Conservation (phyloP, 2,888 invertebrate species). For the Drosophila siamana region DNA sequence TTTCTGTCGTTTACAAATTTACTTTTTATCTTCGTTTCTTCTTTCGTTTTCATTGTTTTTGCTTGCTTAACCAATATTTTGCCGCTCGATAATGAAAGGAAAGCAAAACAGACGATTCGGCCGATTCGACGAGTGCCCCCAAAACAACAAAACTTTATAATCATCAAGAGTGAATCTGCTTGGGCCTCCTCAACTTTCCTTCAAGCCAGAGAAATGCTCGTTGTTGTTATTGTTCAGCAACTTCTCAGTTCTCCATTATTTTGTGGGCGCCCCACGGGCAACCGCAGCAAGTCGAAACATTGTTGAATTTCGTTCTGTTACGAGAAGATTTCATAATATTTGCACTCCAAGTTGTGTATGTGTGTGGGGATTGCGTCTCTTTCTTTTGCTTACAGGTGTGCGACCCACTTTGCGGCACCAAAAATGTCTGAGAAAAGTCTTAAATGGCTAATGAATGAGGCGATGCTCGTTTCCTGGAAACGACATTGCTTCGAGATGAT, state of each 20-base stretch:
- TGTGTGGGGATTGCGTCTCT: constrained; percentile 35
- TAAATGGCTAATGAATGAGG: constrained; percentile 66
- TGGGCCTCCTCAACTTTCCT: constrained; percentile 36
- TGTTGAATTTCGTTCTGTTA: constrained; percentile 62
- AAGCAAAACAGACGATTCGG: constrained; percentile 66
- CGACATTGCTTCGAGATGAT: constrained; percentile 44
- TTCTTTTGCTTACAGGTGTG: constrained; percentile 65
- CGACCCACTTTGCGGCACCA: constrained; percentile 62
- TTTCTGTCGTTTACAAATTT: constrained; percentile 45
- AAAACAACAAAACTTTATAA: constrained; percentile 75
- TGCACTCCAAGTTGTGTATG: constrained; percentile 41
- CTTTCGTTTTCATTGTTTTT: constrained; percentile 78
- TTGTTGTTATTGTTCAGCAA: constrained; percentile 24
- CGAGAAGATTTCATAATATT: constrained; percentile 76
- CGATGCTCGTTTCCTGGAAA: constrained; percentile 63
- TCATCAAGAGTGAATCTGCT: constrained; percentile 80
- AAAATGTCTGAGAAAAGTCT: constrained; percentile 68
- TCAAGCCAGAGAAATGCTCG: constrained; percentile 60
- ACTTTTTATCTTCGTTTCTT: constrained; percentile 55
- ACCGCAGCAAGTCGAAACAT: constrained; percentile 13
- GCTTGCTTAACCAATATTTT: constrained; percentile 81
- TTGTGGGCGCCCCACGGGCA: constrained; percentile 35
- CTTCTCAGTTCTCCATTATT: constrained; percentile 37
- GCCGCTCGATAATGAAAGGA: constrained; percentile 81
- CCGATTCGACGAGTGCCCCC: constrained; percentile 44